Evolutionary conservation across 1,140 invertebrate species (phyloP).

Genomic region (Caenorhabditis latens): DNA sequence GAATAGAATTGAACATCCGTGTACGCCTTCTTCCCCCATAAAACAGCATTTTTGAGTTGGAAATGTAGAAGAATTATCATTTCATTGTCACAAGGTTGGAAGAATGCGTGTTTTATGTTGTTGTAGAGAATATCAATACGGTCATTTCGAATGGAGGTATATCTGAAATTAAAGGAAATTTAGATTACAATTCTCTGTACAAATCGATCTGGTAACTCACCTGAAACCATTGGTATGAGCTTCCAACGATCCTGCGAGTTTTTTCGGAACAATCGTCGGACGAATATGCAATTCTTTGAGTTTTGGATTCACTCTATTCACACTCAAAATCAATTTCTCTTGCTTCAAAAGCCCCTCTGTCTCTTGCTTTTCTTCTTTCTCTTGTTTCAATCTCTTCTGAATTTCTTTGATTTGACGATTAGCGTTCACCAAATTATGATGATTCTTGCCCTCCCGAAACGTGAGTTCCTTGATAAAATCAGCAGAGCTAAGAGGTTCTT

Average conservation of each 20-base stretch:
- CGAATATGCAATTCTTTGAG: slow-evolving; percentile 97
- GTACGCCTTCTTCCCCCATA: slow-evolving; percentile 99
- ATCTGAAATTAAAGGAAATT: slow-evolving; percentile 87
- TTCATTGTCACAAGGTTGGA: slow-evolving; percentile 98
- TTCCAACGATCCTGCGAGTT: slow-evolving; percentile 91
- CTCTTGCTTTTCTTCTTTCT: slow-evolving; percentile 97
- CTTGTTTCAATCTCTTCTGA: slow-evolving; percentile 96
- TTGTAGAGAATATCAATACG: slow-evolving; percentile 99
- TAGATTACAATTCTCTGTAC: no score
- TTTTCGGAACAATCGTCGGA: slow-evolving; percentile 96
- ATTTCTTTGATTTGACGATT: slow-evolving; percentile 98
- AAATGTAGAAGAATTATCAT: slow-evolving; percentile 99
- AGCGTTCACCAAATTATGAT: slow-evolving; percentile 94
- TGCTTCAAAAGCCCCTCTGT: slow-evolving; percentile 97
- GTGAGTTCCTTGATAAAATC: slow-evolving; percentile 97
- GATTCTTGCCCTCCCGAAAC: slow-evolving; percentile 87
- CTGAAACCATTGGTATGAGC: slow-evolving; percentile 90
- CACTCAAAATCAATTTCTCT: slow-evolving; percentile 92
- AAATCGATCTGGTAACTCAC: slow-evolving; percentile 23
- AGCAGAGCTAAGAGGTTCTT: slow-evolving; percentile 92
- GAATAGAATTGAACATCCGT: slow-evolving; percentile 90
- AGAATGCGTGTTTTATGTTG: slow-evolving; percentile 99
- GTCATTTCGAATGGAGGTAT: slow-evolving; percentile 96
- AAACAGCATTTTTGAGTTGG: slow-evolving; percentile 96
- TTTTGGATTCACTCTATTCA: slow-evolving; percentile 96